Conservation (phyloP, 2,113 vertebrate genomes). For the Melanerpes formicivorus region DNA sequence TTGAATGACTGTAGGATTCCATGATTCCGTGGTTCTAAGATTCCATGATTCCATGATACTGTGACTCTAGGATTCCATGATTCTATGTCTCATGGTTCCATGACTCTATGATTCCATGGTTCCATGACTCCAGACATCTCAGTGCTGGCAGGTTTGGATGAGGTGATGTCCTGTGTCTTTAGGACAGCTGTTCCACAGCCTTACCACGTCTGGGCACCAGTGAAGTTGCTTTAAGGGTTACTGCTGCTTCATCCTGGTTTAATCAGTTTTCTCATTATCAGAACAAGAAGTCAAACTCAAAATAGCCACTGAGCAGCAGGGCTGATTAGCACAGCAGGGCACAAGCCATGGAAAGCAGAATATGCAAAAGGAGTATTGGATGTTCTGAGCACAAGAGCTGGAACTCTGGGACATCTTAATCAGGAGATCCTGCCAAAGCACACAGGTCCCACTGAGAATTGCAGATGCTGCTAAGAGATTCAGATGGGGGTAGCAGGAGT, state of each 20-base stretch:
- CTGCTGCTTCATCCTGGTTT: background rate
- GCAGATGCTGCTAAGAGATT: background rate
- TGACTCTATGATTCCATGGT: no score
- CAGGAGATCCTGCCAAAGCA: background rate
- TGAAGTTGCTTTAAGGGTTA: background rate
- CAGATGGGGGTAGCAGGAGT: background rate
- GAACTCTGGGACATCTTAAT: slow-evolving; percentile 27
- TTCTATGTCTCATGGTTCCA: no score
- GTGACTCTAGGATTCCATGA: no score
- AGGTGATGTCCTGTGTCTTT: background rate
- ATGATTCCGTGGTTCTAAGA: no score
- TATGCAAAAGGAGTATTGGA: slow-evolving; percentile 11
- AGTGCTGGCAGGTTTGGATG: background rate
- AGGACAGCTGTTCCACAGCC: background rate
- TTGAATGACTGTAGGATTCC: no score
- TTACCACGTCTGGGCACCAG: background rate
- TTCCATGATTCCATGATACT: no score
- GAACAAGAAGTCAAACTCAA: background rate
- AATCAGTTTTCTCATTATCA: background rate
- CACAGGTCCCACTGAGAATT: background rate
- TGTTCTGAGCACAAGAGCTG: background rate
- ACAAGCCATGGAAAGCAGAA: background rate
- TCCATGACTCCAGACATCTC: background rate
- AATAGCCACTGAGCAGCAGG: slow-evolving; percentile 7
- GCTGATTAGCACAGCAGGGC: slow-evolving; percentile 41